Percentiles rank a stretch among this genome's conserved stretches.
These are phyloP conservation scores for Limonius californicus DNA, from an alignment of 1,140 invertebrate genomes.

Conservation along the genomic window DNA sequence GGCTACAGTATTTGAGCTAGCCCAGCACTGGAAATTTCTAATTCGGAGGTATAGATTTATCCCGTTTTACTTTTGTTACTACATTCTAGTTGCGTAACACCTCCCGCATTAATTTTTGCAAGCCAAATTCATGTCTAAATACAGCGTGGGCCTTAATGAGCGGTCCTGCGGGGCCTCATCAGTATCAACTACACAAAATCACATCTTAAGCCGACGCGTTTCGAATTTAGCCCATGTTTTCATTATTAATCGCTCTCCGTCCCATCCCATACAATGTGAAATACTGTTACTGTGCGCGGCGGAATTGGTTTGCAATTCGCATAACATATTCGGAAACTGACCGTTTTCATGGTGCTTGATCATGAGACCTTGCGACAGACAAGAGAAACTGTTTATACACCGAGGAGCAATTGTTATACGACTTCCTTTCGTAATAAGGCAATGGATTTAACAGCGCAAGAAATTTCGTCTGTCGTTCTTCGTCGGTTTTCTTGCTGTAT, in stretches of 20 bases:
- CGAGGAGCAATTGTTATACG: not conserved
- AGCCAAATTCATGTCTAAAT: too few species aligned
- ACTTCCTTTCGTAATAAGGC: not conserved
- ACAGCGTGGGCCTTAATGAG: too few species aligned
- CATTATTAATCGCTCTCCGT: not conserved
- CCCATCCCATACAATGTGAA: not conserved
- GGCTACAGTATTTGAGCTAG: too few species aligned
- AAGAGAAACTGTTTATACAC: slow-evolving; percentile 16
- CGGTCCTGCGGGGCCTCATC: not conserved
- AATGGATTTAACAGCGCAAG: too few species aligned
- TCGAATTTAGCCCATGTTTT: not conserved
- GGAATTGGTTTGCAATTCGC: not conserved
- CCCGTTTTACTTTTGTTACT: too few species aligned
- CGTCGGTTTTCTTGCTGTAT: too few species aligned
- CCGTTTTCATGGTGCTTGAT: slow-evolving; percentile 7
- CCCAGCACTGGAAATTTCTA: too few species aligned
- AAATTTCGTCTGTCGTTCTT: too few species aligned
- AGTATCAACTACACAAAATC: not conserved
- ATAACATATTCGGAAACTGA: slow-evolving; percentile 3
- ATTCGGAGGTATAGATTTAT: too few species aligned
- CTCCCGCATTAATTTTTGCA: too few species aligned
- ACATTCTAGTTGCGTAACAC: too few species aligned
- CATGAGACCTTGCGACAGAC: slow-evolving; percentile 12
- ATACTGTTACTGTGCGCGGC: not conserved
- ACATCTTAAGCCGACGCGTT: not conserved